Evolutionary conservation across 2,113 vertebrate species (phyloP).

Genomic region (Hemichromis elongatus): DNA sequence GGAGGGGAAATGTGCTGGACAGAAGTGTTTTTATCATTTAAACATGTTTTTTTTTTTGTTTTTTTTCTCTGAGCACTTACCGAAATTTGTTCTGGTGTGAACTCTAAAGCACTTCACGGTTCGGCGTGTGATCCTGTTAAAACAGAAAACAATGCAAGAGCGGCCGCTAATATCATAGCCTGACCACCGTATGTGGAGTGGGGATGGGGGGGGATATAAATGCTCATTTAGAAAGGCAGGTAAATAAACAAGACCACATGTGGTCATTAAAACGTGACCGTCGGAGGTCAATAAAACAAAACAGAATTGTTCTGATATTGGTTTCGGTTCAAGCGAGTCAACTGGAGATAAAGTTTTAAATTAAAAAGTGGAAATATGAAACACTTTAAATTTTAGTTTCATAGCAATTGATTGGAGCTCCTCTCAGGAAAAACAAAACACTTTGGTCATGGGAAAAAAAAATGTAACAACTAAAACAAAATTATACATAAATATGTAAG

Average conservation of each 20-base stretch:
- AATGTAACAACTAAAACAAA: neutral
- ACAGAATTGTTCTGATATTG: neutral
- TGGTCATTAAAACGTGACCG: slow-evolving; percentile 52
- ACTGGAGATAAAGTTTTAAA: slow-evolving; percentile 5
- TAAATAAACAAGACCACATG: slow-evolving; percentile 24
- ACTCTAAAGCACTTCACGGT: slow-evolving; percentile 66
- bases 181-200: neutral
- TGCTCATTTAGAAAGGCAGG: slow-evolving; percentile 16
- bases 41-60: slow-evolving; percentile 8
- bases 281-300: slow-evolving; percentile 46
- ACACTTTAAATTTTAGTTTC: slow-evolving; percentile 34
- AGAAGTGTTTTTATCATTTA: slow-evolving; percentile 43
- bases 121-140: slow-evolving; percentile 50
- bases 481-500: neutral
- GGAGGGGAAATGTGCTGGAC: slow-evolving; percentile 12
- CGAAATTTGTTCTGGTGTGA: slow-evolving; percentile 50
- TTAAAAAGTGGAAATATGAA: neutral
- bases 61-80: slow-evolving; percentile 63
- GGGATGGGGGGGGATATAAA: neutral
- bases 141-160: slow-evolving; percentile 55
- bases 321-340: neutral
- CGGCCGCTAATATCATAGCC: slow-evolving; percentile 14
- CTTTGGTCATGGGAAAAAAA: neutral
- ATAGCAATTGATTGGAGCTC: neutral
- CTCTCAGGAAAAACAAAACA: slow-evolving; percentile 4